Conservation (phyloP, 2,113 vertebrate genomes). For the Panthera tigris region DNA sequence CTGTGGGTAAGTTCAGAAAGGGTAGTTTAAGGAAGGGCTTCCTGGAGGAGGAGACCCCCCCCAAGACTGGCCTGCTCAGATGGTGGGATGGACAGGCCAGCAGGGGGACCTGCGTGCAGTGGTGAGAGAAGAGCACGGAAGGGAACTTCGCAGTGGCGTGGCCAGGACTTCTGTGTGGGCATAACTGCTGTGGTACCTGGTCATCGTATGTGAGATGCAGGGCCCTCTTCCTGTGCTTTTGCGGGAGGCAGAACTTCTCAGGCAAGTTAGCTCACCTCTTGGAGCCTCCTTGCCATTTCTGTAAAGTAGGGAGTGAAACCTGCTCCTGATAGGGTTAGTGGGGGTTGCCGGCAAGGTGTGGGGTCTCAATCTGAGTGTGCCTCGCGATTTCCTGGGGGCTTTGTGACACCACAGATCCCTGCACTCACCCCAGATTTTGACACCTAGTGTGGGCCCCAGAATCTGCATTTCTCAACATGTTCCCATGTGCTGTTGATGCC, state of each 20-base stretch:
- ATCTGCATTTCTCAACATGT: fast-evolving
- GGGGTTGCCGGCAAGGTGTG: background rate
- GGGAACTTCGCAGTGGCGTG: background rate
- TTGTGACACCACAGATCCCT: background rate
- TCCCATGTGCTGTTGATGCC: background rate
- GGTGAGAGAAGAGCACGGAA: fast-evolving
- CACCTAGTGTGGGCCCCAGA: fast-evolving
- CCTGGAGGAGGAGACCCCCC: background rate
- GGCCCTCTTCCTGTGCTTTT: background rate
- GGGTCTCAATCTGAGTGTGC: background rate
- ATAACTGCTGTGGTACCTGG: background rate
- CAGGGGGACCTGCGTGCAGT: background rate
- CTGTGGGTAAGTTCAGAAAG: background rate
- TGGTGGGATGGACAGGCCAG: no score
- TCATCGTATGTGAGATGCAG: fast-evolving
- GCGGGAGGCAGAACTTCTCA: background rate
- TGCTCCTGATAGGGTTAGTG: background rate
- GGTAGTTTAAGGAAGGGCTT: background rate
- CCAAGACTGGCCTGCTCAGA: background rate
- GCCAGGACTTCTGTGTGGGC: no score
- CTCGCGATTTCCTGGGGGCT: background rate
- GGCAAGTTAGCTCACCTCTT: background rate
- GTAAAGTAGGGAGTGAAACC: background rate
- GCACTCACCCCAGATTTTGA: background rate
- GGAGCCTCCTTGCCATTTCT: background rate